phyloP scores from a whole-genome alignment of 2,888 invertebrate genomes.

The Lacanobia wlatinum region DNA sequence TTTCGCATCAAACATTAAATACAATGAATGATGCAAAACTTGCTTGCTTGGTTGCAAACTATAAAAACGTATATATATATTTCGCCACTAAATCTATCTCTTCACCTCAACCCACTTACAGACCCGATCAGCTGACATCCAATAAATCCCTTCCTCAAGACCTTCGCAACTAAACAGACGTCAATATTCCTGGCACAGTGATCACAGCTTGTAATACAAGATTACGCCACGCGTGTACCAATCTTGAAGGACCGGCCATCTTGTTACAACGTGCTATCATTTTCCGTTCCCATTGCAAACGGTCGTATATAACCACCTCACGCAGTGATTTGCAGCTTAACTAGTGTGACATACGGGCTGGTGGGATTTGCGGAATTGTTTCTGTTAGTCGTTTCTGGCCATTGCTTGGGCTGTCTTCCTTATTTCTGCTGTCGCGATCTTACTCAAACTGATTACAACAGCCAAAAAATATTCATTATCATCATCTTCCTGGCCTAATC shows the following conservation, averaged over 20 bases:
- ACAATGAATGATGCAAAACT: no score
- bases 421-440: no score
- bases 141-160: conserved; percentile 41
- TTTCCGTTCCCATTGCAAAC: conserved; percentile 78
- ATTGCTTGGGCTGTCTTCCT: no score
- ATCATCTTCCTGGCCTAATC: no score
- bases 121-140: conserved; percentile 10
- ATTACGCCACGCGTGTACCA: conserved; percentile 49
- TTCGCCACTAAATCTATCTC: background rate
- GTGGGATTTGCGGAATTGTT: conserved; percentile 4
- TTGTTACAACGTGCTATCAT: conserved; percentile 65
- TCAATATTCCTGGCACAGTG: conserved; percentile 55
- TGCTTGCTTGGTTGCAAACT: no score
- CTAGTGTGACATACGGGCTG: conserved; percentile 71
- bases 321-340: conserved; percentile 81
- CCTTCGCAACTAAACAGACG: conserved; percentile 42
- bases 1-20: no score
- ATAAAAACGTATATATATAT: no score
- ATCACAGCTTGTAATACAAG: conserved; percentile 36
- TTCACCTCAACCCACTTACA: conserved; percentile 40
- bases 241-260: conserved; percentile 48
- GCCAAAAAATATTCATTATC: no score
- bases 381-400: background rate
- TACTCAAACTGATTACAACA: no score
- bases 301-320: conserved; percentile 80